Conservation (phyloP, 2,888 invertebrate genomes). For the Mermis nigrescens region DNA sequence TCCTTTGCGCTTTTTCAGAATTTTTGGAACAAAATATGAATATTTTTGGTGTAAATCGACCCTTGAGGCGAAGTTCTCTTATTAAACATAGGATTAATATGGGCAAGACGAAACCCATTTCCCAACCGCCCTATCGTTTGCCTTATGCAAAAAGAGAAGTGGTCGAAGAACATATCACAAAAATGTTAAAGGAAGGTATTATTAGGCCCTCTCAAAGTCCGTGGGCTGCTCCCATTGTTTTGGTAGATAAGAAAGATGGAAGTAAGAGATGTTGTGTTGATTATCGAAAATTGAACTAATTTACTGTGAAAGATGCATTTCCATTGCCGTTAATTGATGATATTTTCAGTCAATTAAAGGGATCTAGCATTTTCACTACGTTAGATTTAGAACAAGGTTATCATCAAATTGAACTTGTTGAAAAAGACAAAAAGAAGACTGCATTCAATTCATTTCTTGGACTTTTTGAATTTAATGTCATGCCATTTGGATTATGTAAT, state of each 20-base stretch:
- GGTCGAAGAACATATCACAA: not conserved
- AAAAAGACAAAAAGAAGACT: conserved; percentile 16
- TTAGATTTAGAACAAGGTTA: conserved; percentile 16
- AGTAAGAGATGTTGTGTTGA: conserved; percentile 18
- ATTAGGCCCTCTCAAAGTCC: conserved; percentile 22
- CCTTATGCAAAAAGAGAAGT: not conserved
- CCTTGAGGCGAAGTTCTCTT: too few relatives aligned
- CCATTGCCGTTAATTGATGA: conserved; percentile 15
- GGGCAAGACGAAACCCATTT: too few relatives aligned
- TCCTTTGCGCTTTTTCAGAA: too few relatives aligned
- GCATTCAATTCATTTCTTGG: conserved; percentile 18
- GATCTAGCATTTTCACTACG: conserved; percentile 10
- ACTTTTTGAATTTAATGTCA: conserved; percentile 19
- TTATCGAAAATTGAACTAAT: conserved; percentile 16
- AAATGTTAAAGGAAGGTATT: conserved; percentile 5
- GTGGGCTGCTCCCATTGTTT: conserved; percentile 28
- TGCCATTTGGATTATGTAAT: conserved; percentile 22
- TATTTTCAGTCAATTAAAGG: conserved; percentile 9
- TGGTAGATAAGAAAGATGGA: conserved; percentile 28
- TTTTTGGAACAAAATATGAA: too few relatives aligned
- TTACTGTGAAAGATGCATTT: conserved; percentile 13
- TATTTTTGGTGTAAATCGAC: too few relatives aligned
- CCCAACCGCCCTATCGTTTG: not conserved
- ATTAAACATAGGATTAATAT: too few relatives aligned
- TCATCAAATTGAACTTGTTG: conserved; percentile 15